Evolutionary conservation across 2,113 vertebrate species (phyloP).

Genomic region (Astur gentilis): DNA sequence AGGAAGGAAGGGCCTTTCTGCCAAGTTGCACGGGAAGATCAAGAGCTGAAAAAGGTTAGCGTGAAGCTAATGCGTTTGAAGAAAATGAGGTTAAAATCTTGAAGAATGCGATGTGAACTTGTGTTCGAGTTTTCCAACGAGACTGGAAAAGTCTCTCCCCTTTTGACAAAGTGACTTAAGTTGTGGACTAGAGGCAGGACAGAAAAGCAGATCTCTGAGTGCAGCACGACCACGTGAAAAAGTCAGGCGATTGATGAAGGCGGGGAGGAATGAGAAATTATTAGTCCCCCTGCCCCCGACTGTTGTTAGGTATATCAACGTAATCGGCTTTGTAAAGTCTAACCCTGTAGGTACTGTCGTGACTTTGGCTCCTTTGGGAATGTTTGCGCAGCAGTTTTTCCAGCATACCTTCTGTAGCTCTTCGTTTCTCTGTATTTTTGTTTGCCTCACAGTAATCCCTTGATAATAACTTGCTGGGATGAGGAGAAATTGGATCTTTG

Average conservation of each 20-base stretch:
- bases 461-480: no score
- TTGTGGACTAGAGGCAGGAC: background rate
- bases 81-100: background rate
- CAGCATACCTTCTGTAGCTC: background rate
- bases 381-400: background rate
- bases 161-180: background rate
- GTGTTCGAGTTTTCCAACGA: background rate
- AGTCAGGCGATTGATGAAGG: background rate
- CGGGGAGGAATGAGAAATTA: background rate
- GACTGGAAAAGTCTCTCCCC: background rate
- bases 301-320: accelerated
- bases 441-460: no score
- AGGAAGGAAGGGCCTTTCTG: background rate
- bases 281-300: accelerated
- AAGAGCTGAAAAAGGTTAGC: background rate
- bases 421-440: accelerated
- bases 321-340: background rate
- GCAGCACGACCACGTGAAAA: accelerated
- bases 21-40: background rate
- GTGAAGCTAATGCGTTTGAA: accelerated
- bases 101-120: accelerated
- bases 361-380: background rate
- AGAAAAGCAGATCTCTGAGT: background rate
- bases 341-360: accelerated
- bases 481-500: background rate